Evolutionary conservation across 2,113 vertebrate genomes (phyloP).

Genomic region (Okapia johnstoni): DNA sequence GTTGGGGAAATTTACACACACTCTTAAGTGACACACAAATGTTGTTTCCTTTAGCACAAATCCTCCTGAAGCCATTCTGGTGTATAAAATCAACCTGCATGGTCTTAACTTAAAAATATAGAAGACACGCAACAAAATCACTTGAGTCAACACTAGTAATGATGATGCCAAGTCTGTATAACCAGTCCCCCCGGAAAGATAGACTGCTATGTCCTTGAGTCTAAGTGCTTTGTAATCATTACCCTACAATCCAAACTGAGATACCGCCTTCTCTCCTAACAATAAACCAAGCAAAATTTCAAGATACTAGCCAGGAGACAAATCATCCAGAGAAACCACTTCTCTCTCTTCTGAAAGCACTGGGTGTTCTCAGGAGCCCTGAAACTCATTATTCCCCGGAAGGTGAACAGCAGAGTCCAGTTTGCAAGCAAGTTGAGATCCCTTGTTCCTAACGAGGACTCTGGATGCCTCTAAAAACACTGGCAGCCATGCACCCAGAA

Average conservation of each 20-base stretch:
- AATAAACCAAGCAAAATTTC: neutral
- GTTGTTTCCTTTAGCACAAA: neutral
- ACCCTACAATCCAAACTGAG: neutral
- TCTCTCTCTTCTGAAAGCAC: neutral
- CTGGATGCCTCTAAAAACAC: neutral
- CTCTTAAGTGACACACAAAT: neutral
- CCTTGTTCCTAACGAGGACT: neutral
- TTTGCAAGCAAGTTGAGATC: neutral
- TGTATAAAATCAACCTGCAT: neutral
- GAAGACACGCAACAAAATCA: neutral
- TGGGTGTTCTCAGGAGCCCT: neutral
- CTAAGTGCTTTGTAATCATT: neutral
- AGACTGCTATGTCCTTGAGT: neutral
- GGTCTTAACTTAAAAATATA: constrained; percentile 2
- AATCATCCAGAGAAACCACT: neutral
- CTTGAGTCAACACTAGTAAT: neutral
- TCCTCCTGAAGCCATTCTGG: neutral
- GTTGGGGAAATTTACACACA: neutral
- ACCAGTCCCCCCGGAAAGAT: neutral
- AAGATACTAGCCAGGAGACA: neutral
- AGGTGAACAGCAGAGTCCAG: neutral
- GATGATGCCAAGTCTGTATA: neutral
- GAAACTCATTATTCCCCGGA: neutral
- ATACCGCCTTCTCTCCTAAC: neutral
- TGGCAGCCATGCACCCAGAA: neutral